Conservation (phyloP, 2,797 vertebrate species). For the Hydrocynus forskahlii region DNA sequence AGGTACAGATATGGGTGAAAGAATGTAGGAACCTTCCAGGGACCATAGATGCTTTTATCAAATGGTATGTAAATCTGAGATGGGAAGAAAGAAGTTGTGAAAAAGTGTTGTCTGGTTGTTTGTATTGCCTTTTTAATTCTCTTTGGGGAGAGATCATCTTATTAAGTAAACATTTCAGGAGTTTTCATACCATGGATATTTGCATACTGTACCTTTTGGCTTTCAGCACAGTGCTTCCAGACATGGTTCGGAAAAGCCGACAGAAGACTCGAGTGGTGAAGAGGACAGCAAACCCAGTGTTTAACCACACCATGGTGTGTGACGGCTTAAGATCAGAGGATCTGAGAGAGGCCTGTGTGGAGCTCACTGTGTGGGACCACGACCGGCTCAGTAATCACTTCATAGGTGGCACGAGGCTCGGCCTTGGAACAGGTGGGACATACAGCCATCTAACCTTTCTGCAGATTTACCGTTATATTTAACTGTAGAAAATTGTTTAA, state of each 20-base stretch:
- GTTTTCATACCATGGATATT: neutral
- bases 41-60: slow-evolving; percentile 90
- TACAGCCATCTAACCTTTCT: neutral
- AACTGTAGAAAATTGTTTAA: no score
- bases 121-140: neutral
- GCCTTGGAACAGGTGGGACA: slow-evolving; percentile 86
- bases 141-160: neutral
- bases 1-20: slow-evolving; percentile 96
- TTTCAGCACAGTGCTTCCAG: slow-evolving; percentile 88
- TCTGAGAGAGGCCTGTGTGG: slow-evolving; percentile 87
- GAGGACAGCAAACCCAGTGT: slow-evolving; percentile 85
- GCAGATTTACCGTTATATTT: no score
- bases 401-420: slow-evolving; percentile 89
- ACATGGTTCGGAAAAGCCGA: slow-evolving; percentile 85
- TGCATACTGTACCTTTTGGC: slow-evolving; percentile 5
- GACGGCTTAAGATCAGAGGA: slow-evolving; percentile 88
- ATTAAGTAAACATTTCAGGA: neutral
- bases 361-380: slow-evolving; percentile 95
- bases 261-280: slow-evolving; percentile 90
- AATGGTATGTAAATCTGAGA: slow-evolving; percentile 82
- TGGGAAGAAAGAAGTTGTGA: no score
- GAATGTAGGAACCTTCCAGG: slow-evolving; percentile 87
- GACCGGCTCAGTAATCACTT: slow-evolving; percentile 88
- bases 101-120: no score
- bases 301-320: slow-evolving; percentile 97